Evolutionary conservation across 2,888 invertebrate species (phyloP).

Genomic region (Chrysodeixis includens): DNA sequence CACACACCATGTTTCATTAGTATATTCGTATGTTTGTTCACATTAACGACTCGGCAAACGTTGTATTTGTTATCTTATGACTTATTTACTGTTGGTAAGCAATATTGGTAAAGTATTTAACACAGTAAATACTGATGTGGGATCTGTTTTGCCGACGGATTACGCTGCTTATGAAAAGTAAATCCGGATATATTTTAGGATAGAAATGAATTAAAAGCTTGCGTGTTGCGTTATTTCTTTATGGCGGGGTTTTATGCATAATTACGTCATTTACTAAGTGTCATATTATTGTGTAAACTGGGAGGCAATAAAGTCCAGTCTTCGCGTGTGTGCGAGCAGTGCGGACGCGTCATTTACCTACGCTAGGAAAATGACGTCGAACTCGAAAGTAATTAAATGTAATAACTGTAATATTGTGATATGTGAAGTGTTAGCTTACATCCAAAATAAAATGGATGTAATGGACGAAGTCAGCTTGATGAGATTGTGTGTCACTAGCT

Average conservation of each 20-base stretch:
- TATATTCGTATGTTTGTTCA: conserved; percentile 65
- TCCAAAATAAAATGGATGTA: no score
- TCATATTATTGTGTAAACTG: conserved; percentile 41
- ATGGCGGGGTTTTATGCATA: conserved; percentile 27
- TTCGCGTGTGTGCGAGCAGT: neutral
- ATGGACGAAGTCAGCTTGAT: neutral
- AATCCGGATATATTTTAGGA: conserved; percentile 27
- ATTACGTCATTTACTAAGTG: conserved; percentile 42
- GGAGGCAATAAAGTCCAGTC: no score
- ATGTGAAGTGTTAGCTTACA: conserved; percentile 9
- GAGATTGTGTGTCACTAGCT: conserved; percentile 3
- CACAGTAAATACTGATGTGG: conserved; percentile 30
- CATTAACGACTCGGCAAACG: conserved; percentile 62
- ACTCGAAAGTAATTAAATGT: conserved; percentile 12
- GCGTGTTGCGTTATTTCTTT: conserved; percentile 30
- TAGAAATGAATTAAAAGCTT: conserved; percentile 31
- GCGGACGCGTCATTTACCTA: conserved; percentile 5
- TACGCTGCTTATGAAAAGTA: conserved; percentile 26
- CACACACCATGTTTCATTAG: conserved; percentile 65
- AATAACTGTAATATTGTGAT: conserved; percentile 9
- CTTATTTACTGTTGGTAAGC: conserved; percentile 63
- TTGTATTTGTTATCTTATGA: conserved; percentile 62
- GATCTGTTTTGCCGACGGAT: conserved; percentile 37
- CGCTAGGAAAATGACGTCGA: conserved; percentile 1
- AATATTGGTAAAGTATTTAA: conserved; percentile 49